Base-by-base conservation (phyloP, 1,140 invertebrate genomes). In the Coelopa frigida region DNA sequence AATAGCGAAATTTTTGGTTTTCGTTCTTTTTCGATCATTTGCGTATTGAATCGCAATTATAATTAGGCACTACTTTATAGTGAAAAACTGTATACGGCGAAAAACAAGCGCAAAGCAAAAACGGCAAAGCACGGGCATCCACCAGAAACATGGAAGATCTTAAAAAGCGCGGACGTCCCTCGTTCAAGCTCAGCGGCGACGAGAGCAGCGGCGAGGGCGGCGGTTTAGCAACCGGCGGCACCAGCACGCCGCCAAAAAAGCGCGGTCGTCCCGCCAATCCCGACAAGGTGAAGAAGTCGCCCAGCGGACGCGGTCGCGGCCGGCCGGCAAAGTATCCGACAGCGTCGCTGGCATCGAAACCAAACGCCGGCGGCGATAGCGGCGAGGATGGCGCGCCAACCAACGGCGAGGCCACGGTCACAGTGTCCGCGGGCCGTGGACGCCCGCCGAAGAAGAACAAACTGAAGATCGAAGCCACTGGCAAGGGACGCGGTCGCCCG, bases 401-500 rank as follows among this genome's bases (percentile, higher is more conserved):
- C 17, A 27, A 24, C 27, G 27, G 27, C n/a, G n/a, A n/a, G 27
- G 27, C 27, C 8, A 24, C 12, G 42, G 26, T 22, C 42, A 32
- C 21, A 21, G 31, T 3, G 29, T 21, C 5, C 42, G 29, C 14
- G 6, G 17, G 29, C n/a, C 15, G 23, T 15, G 20, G 38, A 26
- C 37, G 46, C 11, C 26, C 29, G 11, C 38, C 27, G 31, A 10
- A 20, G 4, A 42, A 42, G 15, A 40, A 23, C 10, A 42, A 42
- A 20, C 15, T 11, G 22, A 48, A 48, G 42, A 11, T 42, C 27
- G 23, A 42, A 11, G 26, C 39, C 12, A 51, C 46, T 21, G 39
- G 20, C 7, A 65, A 60, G 51, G 61, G 59, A 21, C 53, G 62
- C 15, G 62, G 62, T 2, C 62, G 62, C 3, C 62, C 62, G 15